Evolutionary conservation across 92 coral and sea anemone genomes (phyloP), one percentile per base, ranked within the genome.

Genomic region (Muricea muricata): DNA sequence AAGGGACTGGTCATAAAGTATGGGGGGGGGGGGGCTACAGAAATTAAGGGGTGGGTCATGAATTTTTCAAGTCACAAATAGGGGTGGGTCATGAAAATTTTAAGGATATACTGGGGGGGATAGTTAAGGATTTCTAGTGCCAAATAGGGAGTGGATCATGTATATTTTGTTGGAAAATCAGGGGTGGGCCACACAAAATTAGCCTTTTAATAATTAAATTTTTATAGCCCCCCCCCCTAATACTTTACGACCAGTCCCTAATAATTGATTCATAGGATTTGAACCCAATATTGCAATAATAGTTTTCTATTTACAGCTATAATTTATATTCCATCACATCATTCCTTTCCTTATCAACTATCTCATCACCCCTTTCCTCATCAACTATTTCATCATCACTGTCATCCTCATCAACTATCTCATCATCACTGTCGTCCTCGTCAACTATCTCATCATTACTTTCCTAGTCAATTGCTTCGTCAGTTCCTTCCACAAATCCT

Each of bases 401-500:
- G 13, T 48, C 56, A 48, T 48, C 56, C 2, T 48, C 10, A 2
- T 2, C 10, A 2, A 2, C 56, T 2, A 2, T 8, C 3, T 82
- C 80, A 14, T 31, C 68, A 41, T 31, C 73, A 48, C 10, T 8
- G 10, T 48, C 10, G 1, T 2, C 10, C 56, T 48, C 56, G 18
- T 48, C 56, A 48, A 2, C 56, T 48, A 48, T 2, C 12, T 48
- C 56, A 48, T 48, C 20, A 48, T 48, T 48, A 2, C 4, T 48
- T 8, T 84, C 87, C 42, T 76, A 50, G 40, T 84, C 81, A 31
- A 73, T 30, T 71, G 63, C 45, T 71, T 84, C 87, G 34, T 84
- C 87, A 52, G 71, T 56, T 84, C 42, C 73, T 84, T 84, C 73
- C 87, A 73, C 40, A 70, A 84, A 84, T 48, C 87, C 87, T 73